Base-by-base conservation (phyloP, 2,797 vertebrate genomes). In the Chiroxiphia lanceolata region DNA sequence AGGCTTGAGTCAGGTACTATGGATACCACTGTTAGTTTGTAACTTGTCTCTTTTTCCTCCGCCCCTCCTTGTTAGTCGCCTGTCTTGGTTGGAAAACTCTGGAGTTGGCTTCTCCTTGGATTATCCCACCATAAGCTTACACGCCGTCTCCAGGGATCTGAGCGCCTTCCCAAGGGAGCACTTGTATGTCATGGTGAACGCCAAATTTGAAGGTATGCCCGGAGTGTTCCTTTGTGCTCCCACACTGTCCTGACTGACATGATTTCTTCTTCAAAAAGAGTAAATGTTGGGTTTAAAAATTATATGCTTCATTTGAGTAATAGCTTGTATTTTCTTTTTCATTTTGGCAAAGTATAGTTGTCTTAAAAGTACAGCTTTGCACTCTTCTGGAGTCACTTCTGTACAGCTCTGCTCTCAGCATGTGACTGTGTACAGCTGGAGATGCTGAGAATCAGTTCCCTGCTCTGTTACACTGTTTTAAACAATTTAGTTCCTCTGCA, bases 151-250 rank as follows among this genome's bases (percentile, higher is more conserved):
- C 96, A 98, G 98, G 94, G 99, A 99, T 87, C 95, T 98, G 74
- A 98, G 96, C 1, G 93, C 99, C 5, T 99, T 98, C 96, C 99
- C 99, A 0, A 98, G 98, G 94, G 99, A 99, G 60, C 99, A 99
- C 95, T 96, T 99, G 51, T 99, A 99, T 1, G 98, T 99, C 95
- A 99, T 99, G 99, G 99, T 99, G 95, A 99, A 99, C 18, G 98
- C 98, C 80, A 99, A 97, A 79, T 98, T 99, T 0, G 98, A 93
- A 77, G 99, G 99, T 99, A 45, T 1, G 34, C 42, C 34, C 0
- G 0, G 5, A 29, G 40, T 0, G 4, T 3, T 29, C 38, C 50
- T 7, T 29, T 6, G n/a, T 25, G 36, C 33, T 70, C 36, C 64
- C 29, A 4, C 0, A 0, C n/a, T 2, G 48, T 15, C 45, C 48